These are phyloP conservation scores for Trissolcus basalis DNA, from an alignment of 1,140 invertebrate genomes.

Conservation along the genomic window DNA sequence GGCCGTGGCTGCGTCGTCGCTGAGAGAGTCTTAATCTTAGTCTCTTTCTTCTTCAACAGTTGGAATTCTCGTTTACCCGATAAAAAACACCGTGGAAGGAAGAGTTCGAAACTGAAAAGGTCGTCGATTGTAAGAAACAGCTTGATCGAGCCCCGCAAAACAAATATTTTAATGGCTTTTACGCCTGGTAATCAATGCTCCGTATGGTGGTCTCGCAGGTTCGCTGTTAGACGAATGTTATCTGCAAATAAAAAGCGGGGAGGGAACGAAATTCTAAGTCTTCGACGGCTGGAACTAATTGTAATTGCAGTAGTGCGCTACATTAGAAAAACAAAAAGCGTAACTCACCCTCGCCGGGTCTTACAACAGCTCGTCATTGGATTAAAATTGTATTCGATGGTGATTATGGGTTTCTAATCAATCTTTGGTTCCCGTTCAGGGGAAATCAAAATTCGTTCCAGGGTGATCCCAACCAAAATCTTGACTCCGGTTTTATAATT, in stretches of 20 bases:
- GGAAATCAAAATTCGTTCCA: background rate
- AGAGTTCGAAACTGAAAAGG: slow-evolving; percentile 47
- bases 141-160: slow-evolving; percentile 48
- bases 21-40: slow-evolving; percentile 30
- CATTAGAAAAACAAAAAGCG: no score
- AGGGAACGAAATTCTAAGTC: no score
- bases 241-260: no score
- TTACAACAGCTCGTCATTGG: no score
- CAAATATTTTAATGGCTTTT: slow-evolving; percentile 49
- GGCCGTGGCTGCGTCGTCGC: slow-evolving; percentile 6
- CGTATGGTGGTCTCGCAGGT: slow-evolving; percentile 5
- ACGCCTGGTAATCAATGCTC: slow-evolving; percentile 31
- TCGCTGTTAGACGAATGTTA: background rate
- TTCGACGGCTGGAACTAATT: no score
- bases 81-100: slow-evolving; percentile 47
- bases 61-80: slow-evolving; percentile 56
- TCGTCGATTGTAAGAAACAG: slow-evolving; percentile 51
- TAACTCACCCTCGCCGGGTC: no score
- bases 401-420: no score
- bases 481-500: slow-evolving; percentile 30
- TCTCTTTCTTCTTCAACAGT: slow-evolving; percentile 46
- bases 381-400: no score
- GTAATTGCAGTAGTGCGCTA: no score
- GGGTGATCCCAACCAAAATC: slow-evolving; percentile 7
- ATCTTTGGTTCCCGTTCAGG: no score